Percentiles rank a stretch among this genome's conserved stretches.
Conservation (phyloP, 1,140 invertebrate species). For the Panagrolaimus sp. region DNA sequence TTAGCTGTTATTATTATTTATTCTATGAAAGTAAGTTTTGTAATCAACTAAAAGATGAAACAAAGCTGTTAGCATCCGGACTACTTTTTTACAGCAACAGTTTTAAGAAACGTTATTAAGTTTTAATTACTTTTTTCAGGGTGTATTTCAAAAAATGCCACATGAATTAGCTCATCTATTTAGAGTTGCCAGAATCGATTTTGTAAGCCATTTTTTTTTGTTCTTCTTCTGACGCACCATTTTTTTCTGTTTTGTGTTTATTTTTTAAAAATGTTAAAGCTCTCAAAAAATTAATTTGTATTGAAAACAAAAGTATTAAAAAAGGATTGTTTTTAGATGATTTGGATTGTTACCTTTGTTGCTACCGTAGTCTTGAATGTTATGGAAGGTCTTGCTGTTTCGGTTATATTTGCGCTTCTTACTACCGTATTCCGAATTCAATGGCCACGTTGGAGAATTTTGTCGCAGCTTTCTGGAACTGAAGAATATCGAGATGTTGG, state of each 20-base stretch:
- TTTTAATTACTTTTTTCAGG: neutral
- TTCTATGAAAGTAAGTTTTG: constrained; percentile 28
- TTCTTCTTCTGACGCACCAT: neutral
- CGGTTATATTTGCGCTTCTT: constrained; percentile 43
- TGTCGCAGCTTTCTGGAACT: constrained; percentile 41
- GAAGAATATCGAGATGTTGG: constrained; percentile 44
- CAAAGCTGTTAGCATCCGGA: too few species aligned
- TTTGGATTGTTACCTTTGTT: constrained; percentile 48
- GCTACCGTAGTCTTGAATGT: constrained; percentile 45
- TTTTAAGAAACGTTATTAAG: too few species aligned
- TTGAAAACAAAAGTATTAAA: too few species aligned
- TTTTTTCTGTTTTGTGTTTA: too few species aligned
- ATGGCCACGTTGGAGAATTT: constrained; percentile 46
- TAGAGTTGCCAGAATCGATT: constrained; percentile 45
- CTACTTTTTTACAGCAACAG: too few species aligned
- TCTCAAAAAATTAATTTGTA: too few species aligned
- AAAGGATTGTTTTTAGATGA: constrained; percentile 38
- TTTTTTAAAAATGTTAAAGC: too few species aligned
- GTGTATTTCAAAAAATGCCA: constrained; percentile 39
- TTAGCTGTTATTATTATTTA: constrained; percentile 44
- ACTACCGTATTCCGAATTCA: constrained; percentile 51
- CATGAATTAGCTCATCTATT: constrained; percentile 42
- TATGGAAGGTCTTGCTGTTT: constrained; percentile 43
- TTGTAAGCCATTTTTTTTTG: constrained; percentile 27
- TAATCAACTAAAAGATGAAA: too few species aligned